phyloP scores from a whole-genome alignment of 2,888 invertebrate genomes.

The Atrina japonica region DNA sequence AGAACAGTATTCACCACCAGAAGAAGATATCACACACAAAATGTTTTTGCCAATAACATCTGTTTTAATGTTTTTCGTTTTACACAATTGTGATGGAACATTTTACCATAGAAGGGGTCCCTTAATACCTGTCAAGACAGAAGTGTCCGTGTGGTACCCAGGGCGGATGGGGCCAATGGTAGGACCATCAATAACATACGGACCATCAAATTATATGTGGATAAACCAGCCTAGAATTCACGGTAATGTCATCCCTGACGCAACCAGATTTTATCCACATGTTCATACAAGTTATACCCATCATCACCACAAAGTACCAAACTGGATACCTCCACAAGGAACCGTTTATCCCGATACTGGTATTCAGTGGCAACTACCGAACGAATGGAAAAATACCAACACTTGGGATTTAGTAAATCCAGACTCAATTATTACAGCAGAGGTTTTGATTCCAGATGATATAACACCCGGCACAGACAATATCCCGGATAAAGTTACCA shows the following conservation, averaged over 20 bases:
- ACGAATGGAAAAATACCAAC: conserved; percentile 9
- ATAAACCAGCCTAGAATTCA: too few species aligned
- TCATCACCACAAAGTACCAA: neutral
- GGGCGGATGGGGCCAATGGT: neutral
- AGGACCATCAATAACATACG: too few species aligned
- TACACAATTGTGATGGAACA: neutral
- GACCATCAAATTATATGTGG: too few species aligned
- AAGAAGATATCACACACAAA: too few species aligned
- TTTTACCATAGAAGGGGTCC: neutral
- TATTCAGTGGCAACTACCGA: conserved; percentile 9
- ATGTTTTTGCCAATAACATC: too few species aligned
- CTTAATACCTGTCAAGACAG: neutral
- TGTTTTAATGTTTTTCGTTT: too few species aligned
- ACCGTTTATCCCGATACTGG: conserved; percentile 8
- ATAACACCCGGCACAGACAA: too few species aligned
- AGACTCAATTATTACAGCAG: conserved; percentile 7
- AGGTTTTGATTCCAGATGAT: neutral
- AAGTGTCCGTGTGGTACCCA: conserved; percentile 1
- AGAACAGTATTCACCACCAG: too few species aligned
- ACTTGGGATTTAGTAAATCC: conserved; percentile 23
- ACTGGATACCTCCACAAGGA: neutral
- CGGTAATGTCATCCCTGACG: too few species aligned
- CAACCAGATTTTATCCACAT: too few species aligned
- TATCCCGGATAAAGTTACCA: neutral
- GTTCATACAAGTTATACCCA: too few species aligned